phyloP scores from a whole-genome alignment of 2,888 invertebrate species.

The Esperia sulphurella region DNA sequence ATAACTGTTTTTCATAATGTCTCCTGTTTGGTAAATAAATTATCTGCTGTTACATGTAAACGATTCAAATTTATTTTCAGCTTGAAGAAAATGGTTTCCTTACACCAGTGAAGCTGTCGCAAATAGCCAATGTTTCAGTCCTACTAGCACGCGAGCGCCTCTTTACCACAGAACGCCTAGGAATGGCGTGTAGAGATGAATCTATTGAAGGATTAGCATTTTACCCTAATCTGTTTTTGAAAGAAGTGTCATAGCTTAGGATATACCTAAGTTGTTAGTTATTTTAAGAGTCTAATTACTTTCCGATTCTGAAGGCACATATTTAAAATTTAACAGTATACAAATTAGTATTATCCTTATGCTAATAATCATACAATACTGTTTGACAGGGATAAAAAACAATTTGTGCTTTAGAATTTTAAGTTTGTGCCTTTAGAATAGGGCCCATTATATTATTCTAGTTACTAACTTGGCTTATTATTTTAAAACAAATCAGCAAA shows the following conservation, averaged over 20 bases:
- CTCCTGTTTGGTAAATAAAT: neutral
- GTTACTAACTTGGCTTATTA: too few species aligned
- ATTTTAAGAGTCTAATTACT: neutral
- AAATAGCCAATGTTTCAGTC: constrained; percentile 89
- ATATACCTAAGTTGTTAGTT: neutral
- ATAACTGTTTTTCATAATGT: too few species aligned
- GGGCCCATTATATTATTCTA: too few species aligned
- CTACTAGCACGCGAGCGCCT: constrained; percentile 94
- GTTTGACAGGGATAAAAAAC: too few species aligned
- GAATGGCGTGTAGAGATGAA: constrained; percentile 95
- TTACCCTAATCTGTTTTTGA: constrained; percentile 93
- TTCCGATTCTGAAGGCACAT: neutral
- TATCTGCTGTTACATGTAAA: neutral
- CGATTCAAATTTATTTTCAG: constrained; percentile 53
- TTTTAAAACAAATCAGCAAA: too few species aligned
- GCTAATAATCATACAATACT: too few species aligned
- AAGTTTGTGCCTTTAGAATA: too few species aligned
- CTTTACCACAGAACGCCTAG: constrained; percentile 90
- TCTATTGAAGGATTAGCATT: constrained; percentile 96
- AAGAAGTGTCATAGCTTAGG: constrained; percentile 37
- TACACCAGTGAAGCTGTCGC: constrained; percentile 93
- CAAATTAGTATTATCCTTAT: too few species aligned
- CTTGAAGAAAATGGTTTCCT: constrained; percentile 84
- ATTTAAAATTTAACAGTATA: neutral
- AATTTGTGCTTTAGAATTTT: too few species aligned